phyloP scores from a whole-genome alignment of 2,797 vertebrate species.

The Argya squamiceps region DNA sequence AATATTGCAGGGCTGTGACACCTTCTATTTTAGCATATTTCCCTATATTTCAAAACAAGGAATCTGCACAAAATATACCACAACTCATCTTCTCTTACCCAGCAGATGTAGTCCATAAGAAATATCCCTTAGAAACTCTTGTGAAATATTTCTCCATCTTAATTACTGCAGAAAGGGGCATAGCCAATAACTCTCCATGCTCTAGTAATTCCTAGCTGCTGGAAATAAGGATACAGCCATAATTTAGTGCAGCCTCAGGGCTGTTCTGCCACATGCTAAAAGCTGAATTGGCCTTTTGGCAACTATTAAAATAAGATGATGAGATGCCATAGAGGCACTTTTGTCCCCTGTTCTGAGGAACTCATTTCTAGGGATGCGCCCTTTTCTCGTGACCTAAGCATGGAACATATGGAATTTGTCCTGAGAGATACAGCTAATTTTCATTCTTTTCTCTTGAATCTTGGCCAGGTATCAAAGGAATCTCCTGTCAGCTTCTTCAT shows the following conservation, averaged over 20 bases:
- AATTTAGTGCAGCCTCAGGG: background rate
- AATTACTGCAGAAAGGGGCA: background rate
- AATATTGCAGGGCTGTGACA: background rate
- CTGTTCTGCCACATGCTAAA: background rate
- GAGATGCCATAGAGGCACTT: background rate
- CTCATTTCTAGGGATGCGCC: rapidly evolving
- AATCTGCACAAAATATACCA: background rate
- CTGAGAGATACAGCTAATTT: background rate
- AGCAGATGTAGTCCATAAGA: background rate
- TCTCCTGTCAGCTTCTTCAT: background rate
- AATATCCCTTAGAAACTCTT: background rate
- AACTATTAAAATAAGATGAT: background rate
- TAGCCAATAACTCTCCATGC: background rate
- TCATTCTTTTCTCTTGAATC: background rate
- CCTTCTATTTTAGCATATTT: background rate
- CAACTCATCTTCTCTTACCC: background rate
- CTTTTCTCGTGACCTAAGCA: background rate
- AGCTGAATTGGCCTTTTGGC: background rate
- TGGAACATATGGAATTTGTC: background rate
- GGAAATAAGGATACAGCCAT: background rate
- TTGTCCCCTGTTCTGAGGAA: background rate
- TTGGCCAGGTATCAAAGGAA: background rate
- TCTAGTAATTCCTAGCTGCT: background rate
- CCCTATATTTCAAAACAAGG: background rate
- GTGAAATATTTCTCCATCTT: background rate